A percentile compares a stretch with the other conserved stretches of the same genome.
Evolutionary conservation across 2,113 vertebrate genomes (phyloP).

Genomic region (Rousettus leschenaultii): DNA sequence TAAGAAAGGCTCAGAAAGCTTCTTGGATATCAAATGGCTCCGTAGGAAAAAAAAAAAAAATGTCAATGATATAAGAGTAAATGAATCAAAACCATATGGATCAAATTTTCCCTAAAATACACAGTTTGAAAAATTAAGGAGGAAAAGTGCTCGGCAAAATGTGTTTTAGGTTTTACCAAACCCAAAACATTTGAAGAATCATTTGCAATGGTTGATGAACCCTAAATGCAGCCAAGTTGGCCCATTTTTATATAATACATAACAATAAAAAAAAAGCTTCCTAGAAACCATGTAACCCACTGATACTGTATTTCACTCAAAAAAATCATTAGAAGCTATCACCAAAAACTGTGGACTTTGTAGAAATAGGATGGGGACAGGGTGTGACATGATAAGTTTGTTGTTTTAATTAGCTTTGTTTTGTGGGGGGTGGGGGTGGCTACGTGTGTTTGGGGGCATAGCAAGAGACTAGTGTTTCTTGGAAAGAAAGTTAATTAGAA

Average conservation of each 20-base stretch:
- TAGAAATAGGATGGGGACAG: neutral
- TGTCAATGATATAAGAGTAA: conserved; percentile 72
- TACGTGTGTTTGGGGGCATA: conserved; percentile 26
- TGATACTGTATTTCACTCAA: conserved; percentile 35
- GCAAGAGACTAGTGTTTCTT: conserved; percentile 32
- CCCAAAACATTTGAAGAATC: conserved; percentile 79
- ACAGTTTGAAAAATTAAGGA: conserved; percentile 77
- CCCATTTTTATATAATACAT: conserved; percentile 29
- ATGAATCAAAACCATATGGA: conserved; percentile 79
- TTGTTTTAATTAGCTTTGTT: conserved; percentile 38
- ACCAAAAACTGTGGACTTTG: neutral
- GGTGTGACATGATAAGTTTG: conserved; percentile 19
- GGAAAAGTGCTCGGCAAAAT: conserved; percentile 73
- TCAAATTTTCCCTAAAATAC: conserved; percentile 78
- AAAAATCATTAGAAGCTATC: conserved; percentile 36
- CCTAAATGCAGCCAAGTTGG: conserved; percentile 62
- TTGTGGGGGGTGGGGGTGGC: too few species aligned
- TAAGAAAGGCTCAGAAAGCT: conserved; percentile 64
- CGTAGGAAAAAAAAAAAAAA: conserved; percentile 46
- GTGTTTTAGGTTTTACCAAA: conserved; percentile 78
- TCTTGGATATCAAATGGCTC: conserved; percentile 76
- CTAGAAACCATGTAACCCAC: neutral
- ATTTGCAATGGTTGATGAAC: conserved; percentile 74
- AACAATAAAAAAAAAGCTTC: conserved; percentile 25
- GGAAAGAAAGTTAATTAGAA: conserved; percentile 64